phyloP scores from a whole-genome alignment of 2,888 invertebrate genomes.

The Leptopilina drosophilae region DNA sequence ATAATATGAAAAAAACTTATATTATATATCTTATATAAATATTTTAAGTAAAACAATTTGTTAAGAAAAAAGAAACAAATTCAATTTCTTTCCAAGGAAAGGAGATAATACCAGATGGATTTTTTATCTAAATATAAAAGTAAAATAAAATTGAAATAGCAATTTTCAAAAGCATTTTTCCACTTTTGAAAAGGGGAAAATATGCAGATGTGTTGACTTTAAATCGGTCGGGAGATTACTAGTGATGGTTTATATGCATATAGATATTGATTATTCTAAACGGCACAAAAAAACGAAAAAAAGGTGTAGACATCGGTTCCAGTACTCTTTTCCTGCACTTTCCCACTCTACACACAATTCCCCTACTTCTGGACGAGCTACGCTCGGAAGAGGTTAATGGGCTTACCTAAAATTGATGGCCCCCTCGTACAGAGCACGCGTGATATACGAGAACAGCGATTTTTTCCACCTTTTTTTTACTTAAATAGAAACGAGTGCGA shows the following conservation, averaged over 20 bases:
- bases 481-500: constrained; percentile 24
- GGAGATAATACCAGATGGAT: background rate
- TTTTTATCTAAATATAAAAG: too few species aligned
- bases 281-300: constrained; percentile 14
- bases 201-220: background rate
- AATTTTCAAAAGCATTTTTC: constrained; percentile 3
- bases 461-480: constrained; percentile 31
- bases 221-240: constrained; percentile 8
- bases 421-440: constrained; percentile 37
- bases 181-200: background rate
- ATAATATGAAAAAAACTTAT: too few species aligned
- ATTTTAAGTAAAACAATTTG: too few species aligned
- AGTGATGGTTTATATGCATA: constrained; percentile 7
- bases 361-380: constrained; percentile 50
- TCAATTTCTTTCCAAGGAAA: constrained; percentile 1
- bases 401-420: constrained; percentile 72
- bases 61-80: background rate
- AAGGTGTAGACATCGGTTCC: constrained; percentile 55
- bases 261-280: constrained; percentile 21
- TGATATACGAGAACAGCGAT: constrained; percentile 26
- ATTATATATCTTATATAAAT: too few species aligned
- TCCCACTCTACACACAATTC: constrained; percentile 44
- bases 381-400: constrained; percentile 68
- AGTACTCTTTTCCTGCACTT: constrained; percentile 48
- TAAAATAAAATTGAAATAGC: background rate